Evolutionary conservation across 2,888 invertebrate species (phyloP).

Genomic region (Gastrophysa polygoni): DNA sequence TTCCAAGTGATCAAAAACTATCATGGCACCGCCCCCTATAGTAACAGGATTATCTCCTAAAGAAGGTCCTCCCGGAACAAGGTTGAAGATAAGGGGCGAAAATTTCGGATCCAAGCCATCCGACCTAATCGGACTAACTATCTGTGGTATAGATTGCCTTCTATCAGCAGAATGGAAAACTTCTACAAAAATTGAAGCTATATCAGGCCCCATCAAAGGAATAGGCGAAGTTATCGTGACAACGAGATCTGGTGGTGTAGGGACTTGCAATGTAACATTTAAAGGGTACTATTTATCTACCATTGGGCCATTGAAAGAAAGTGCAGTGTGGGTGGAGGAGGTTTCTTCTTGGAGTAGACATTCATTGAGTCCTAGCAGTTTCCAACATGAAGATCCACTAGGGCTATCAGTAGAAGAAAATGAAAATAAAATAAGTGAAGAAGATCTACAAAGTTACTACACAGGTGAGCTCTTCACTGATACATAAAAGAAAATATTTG

Average conservation of each 20-base stretch:
- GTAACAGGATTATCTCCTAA: slow-evolving; percentile 98
- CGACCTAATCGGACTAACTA: slow-evolving; percentile 89
- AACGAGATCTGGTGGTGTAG: slow-evolving; percentile 84
- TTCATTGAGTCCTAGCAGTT: slow-evolving; percentile 83
- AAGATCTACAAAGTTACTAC: slow-evolving; percentile 85
- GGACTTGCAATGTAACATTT: slow-evolving; percentile 89
- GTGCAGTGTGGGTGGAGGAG: slow-evolving; percentile 99
- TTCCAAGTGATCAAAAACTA: background rate
- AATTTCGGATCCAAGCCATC: slow-evolving; percentile 84
- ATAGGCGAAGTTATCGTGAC: slow-evolving; percentile 91
- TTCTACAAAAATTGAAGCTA: slow-evolving; percentile 93
- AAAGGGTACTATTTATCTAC: slow-evolving; percentile 59
- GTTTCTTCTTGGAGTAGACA: slow-evolving; percentile 85
- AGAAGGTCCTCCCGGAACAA: slow-evolving; percentile 96
- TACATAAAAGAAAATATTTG: no score
- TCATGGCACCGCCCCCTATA: slow-evolving; percentile 79
- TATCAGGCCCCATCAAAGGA: slow-evolving; percentile 90
- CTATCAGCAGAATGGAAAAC: slow-evolving; percentile 98
- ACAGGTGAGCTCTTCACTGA: slow-evolving; percentile 73
- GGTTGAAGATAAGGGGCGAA: slow-evolving; percentile 94
- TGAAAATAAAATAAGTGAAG: slow-evolving; percentile 88
- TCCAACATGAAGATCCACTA: slow-evolving; percentile 90
- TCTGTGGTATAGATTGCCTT: slow-evolving; percentile 95
- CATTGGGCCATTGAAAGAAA: slow-evolving; percentile 94
- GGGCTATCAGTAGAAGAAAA: slow-evolving; percentile 92